Conservation (phyloP, 2,797 vertebrate species). For the Siniperca scherzeri region DNA sequence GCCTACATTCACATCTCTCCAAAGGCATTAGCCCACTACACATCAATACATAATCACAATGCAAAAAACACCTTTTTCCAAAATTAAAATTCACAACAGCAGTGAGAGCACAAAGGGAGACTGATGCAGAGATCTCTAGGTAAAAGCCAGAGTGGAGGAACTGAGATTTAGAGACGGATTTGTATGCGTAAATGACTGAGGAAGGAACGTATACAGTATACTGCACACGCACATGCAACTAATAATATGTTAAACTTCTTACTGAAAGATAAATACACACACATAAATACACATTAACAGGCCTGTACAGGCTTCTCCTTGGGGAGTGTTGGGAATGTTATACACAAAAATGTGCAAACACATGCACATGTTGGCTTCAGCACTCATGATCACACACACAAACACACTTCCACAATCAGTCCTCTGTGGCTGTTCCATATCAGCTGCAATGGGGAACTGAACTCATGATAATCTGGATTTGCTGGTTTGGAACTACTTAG, state of each 20-base stretch:
- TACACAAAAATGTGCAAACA: neutral
- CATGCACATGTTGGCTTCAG: neutral
- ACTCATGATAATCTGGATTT: slow-evolving; percentile 79
- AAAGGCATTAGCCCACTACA: slow-evolving; percentile 54
- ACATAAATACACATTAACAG: neutral
- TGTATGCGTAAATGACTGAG: slow-evolving; percentile 8
- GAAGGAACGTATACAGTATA: neutral
- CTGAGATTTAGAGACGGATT: slow-evolving; percentile 5
- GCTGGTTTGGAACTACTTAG: slow-evolving; percentile 65
- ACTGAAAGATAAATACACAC: neutral
- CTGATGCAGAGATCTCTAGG: slow-evolving; percentile 38
- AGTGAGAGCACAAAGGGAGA: slow-evolving; percentile 49
- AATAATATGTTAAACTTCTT: neutral
- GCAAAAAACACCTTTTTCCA: slow-evolving; percentile 55
- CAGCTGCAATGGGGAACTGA: slow-evolving; percentile 58
- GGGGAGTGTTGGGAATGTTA: neutral
- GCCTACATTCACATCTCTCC: slow-evolving; percentile 57
- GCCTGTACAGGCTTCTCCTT: neutral
- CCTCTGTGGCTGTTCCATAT: slow-evolving; percentile 54
- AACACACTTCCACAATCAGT: neutral
- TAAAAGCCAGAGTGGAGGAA: slow-evolving; percentile 15
- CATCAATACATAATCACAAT: slow-evolving; percentile 73
- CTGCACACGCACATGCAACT: neutral
- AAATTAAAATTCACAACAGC: slow-evolving; percentile 70
- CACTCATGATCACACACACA: neutral